A percentile compares a stretch with the other conserved stretches of the same genome.
phyloP scores from a whole-genome alignment of 2,888 invertebrate species.

The Troilus luridus region DNA sequence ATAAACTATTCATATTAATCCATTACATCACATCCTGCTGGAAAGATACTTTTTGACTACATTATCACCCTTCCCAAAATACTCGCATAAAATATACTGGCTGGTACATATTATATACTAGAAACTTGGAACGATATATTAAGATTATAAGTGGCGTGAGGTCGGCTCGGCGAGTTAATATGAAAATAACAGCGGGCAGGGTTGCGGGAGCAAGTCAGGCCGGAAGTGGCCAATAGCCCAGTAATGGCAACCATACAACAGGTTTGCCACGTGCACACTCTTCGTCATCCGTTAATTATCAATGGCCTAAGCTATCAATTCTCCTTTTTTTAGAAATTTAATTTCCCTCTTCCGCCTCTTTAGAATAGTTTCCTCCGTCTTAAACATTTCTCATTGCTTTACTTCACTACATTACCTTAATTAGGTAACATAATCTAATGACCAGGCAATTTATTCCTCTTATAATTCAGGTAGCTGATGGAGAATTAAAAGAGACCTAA shows the following conservation, averaged over 20 bases:
- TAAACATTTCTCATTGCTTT: neutral
- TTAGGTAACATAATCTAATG: conserved; percentile 39
- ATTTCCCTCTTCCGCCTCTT: conserved; percentile 22
- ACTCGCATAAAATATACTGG: neutral
- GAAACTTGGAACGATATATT: conserved; percentile 14
- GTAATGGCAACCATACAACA: conserved; percentile 50
- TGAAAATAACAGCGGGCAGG: conserved; percentile 33
- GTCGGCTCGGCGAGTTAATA: conserved; percentile 3
- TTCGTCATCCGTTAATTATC: conserved; percentile 39
- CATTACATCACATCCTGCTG: neutral
- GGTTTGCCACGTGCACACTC: conserved; percentile 52
- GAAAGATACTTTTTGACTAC: neutral
- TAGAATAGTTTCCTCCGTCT: neutral
- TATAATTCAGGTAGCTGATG: conserved; percentile 28
- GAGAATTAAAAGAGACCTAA: neutral
- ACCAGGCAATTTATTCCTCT: conserved; percentile 18
- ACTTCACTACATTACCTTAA: neutral
- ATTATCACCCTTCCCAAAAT: neutral
- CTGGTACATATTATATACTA: neutral
- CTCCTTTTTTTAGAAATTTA: neutral
- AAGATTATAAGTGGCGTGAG: conserved; percentile 11
- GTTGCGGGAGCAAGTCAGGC: conserved; percentile 42
- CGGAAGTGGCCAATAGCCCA: conserved; percentile 53
- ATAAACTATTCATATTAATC: neutral
- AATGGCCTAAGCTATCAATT: conserved; percentile 5